phyloP scores from a whole-genome alignment of 1,140 invertebrate genomes.

The Eueides isabella region DNA sequence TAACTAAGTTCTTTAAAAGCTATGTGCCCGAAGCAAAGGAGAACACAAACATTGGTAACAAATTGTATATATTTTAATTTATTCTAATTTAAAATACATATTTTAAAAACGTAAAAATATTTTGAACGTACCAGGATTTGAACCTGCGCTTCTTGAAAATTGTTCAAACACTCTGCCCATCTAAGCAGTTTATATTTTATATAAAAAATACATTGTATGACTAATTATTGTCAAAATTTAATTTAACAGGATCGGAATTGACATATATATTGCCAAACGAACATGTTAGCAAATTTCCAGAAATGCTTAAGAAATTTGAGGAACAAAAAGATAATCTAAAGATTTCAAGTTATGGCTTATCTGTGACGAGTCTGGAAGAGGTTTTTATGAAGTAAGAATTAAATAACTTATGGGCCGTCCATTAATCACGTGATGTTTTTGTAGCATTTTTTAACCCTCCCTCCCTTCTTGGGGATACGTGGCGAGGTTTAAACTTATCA shows the following conservation, averaged over 20 bases:
- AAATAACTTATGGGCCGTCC: background rate
- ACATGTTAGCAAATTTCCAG: constrained; percentile 80
- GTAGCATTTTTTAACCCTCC: too few relatives aligned
- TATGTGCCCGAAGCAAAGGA: constrained; percentile 83
- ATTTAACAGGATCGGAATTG: constrained; percentile 82
- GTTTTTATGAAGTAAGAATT: constrained; percentile 91
- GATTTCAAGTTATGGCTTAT: constrained; percentile 86
- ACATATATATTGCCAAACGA: constrained; percentile 83
- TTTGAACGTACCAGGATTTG: too few relatives aligned
- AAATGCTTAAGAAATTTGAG: constrained; percentile 88
- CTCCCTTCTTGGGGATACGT: too few relatives aligned
- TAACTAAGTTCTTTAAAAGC: constrained; percentile 82
- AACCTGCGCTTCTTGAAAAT: too few relatives aligned
- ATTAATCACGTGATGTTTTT: too few relatives aligned
- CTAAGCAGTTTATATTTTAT: background rate
- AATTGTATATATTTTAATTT: constrained; percentile 8
- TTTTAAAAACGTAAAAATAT: too few relatives aligned
- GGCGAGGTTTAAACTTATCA: too few relatives aligned
- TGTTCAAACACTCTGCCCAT: too few relatives aligned
- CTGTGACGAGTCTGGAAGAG: constrained; percentile 94
- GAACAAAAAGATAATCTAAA: constrained; percentile 84
- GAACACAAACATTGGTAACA: constrained; percentile 71
- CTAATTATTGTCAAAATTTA: background rate
- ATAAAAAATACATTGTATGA: background rate
- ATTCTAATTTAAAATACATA: constrained; percentile 17